Base-by-base conservation (phyloP, 2,113 vertebrate species). In the Gymnorhina tibicen region DNA sequence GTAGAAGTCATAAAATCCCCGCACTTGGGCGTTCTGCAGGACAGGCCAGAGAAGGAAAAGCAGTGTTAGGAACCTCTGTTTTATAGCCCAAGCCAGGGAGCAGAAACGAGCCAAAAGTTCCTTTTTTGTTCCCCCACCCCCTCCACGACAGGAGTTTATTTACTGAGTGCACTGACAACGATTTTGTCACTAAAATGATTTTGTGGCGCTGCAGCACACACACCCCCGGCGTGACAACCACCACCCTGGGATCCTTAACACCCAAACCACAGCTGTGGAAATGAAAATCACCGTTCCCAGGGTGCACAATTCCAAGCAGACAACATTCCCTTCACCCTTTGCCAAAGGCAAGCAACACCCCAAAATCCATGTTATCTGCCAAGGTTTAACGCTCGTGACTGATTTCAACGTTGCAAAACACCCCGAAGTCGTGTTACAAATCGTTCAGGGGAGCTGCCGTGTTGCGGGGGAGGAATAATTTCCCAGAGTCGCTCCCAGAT, bases 1-100 rank as follows among this genome's bases (percentile, higher is more conserved):
- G 67, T 99, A 99, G 89, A 99, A 98, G 94, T 99, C 99, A 76
- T 98, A 98, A 85, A 98, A 98, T 44, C 98, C 98, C 49, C 98
- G 98, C 52, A 98, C 98, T 82, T 99, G 99, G 66, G 99, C 98
- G 41, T 99, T 99, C 99, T 99, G 95, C 69, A 91, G 89, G 91
- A 81, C 67, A 32, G 91, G 24, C 13, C 37, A 92, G 80, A 87
- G 74, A 78, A 91, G 69, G 80, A 81, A 81, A 75, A 79, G 70
- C 47, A 33, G 9, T 0, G 8, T 83, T 4, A 64, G 26, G n/a
- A 89, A 74, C 3, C 24, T 42, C n/a, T 21, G 23, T 8, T 77
- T n/a, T 42, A 12, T 0, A 62, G 18, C 37, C 62, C 28, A 26
- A n/a, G 24, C 9, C 3, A 28, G 4, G 8, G 30, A 46, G 56